These are phyloP conservation scores for Pantherophis alleghaniensis DNA, from an alignment of 2,797 vertebrate genomes.

Conservation along the genomic window DNA sequence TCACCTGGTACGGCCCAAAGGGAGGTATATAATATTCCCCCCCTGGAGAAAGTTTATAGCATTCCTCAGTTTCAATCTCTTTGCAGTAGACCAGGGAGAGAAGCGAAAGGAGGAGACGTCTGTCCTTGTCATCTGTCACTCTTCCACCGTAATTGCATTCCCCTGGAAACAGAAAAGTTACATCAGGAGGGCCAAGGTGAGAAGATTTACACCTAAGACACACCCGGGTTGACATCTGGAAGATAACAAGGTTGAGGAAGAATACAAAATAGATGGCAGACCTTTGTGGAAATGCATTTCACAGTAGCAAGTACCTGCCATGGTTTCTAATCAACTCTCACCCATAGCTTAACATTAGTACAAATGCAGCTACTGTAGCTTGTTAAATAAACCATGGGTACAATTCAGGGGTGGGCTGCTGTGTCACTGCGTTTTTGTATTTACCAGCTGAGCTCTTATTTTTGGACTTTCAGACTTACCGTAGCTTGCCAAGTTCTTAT, in stretches of 20 bases:
- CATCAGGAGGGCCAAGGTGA: background rate
- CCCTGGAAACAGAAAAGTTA: constrained; percentile 70
- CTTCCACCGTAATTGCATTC: constrained; percentile 96
- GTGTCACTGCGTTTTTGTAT: too few species aligned
- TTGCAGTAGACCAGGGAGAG: constrained; percentile 85
- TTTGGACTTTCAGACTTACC: too few species aligned
- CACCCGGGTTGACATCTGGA: background rate
- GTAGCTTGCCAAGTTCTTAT: too few species aligned
- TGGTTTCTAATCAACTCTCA: background rate
- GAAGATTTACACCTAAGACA: background rate
- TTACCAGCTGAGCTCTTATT: too few species aligned
- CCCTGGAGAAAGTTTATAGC: constrained; percentile 79
- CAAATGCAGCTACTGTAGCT: background rate
- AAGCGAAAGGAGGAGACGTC: constrained; percentile 88
- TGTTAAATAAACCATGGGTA: background rate
- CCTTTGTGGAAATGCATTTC: background rate
- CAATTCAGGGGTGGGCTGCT: too few species aligned
- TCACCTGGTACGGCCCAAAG: constrained; percentile 84
- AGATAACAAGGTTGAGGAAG: background rate
- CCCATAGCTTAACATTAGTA: background rate
- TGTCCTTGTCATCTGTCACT: constrained; percentile 95
- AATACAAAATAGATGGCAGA: background rate
- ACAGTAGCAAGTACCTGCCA: background rate
- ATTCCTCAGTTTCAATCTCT: constrained; percentile 79
- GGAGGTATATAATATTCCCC: constrained; percentile 81